A percentile compares a stretch with the other conserved stretches of the same genome.
These are phyloP conservation scores for Acanthurus tractus DNA, from an alignment of 2,797 vertebrate genomes.

Conservation along the genomic window DNA sequence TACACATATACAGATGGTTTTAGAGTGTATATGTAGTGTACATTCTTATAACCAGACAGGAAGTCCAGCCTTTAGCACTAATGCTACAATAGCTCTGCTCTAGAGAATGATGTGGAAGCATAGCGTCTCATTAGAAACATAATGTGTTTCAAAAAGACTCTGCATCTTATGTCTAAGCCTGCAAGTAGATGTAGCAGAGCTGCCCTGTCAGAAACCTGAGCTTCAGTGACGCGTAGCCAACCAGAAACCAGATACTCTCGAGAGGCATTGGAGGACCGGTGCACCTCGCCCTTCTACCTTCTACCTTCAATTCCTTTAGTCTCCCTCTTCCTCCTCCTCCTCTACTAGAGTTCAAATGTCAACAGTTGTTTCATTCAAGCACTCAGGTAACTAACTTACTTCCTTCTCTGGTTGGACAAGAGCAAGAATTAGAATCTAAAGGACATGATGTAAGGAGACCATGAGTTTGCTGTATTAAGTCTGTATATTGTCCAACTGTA, in stretches of 20 bases:
- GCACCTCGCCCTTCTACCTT: slow-evolving; percentile 56
- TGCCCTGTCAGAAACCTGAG: slow-evolving; percentile 77
- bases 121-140: background rate
- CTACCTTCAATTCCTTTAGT: slow-evolving; percentile 54
- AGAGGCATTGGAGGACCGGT: slow-evolving; percentile 75
- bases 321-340: slow-evolving; percentile 5
- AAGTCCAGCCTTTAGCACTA: background rate
- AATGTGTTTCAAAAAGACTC: slow-evolving; percentile 2
- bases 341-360: slow-evolving; percentile 72
- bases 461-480: background rate
- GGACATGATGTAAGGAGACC: background rate
- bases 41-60: background rate
- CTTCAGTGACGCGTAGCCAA: slow-evolving; percentile 60
- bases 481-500: background rate
- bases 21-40: no score
- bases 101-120: background rate
- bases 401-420: slow-evolving; percentile 17
- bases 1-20: background rate
- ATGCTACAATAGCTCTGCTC: background rate
- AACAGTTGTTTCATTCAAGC: slow-evolving; percentile 61
- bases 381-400: slow-evolving; percentile 23
- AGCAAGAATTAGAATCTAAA: background rate
- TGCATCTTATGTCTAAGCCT: background rate
- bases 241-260: slow-evolving; percentile 81
- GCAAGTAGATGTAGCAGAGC: slow-evolving; percentile 48